These are phyloP conservation scores for Heptranchias perlo DNA, from an alignment of 2,113 vertebrate genomes.

Conservation along the genomic window DNA sequence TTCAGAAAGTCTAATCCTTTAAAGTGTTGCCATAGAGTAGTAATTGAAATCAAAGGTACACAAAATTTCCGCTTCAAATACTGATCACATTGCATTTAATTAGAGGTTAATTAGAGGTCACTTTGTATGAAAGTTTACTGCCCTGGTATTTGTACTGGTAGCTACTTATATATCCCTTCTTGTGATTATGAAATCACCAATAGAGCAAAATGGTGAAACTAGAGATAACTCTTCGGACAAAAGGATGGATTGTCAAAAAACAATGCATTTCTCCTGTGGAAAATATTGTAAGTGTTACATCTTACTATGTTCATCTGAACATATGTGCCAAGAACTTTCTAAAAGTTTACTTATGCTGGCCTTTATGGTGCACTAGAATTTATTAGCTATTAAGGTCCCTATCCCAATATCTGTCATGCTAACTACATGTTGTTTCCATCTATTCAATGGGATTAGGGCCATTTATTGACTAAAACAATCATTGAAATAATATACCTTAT, in stretches of 20 bases:
- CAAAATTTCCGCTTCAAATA: background rate
- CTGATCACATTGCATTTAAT: background rate
- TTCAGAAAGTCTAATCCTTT: background rate
- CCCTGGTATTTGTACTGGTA: background rate
- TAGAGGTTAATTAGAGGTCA: conserved; percentile 18
- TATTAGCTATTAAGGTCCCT: background rate
- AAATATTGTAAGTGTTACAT: background rate
- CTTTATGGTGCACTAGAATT: background rate
- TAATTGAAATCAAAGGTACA: background rate
- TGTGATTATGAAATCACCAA: background rate
- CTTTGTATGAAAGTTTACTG: background rate
- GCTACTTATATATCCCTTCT: background rate
- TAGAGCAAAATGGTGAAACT: background rate
- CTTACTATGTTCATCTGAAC: background rate
- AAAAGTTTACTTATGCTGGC: background rate
- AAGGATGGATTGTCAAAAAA: background rate
- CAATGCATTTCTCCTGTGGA: background rate
- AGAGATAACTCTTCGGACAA: background rate
- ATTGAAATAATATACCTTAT: background rate
- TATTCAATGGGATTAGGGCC: background rate
- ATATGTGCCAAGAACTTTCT: background rate
- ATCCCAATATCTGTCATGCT: background rate
- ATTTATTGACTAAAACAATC: background rate
- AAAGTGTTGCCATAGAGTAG: background rate
- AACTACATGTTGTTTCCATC: background rate